Percentiles rank a stretch among this genome's conserved stretches.
Conservation (phyloP, 2,113 vertebrate species). For the Anguilla japonica region DNA sequence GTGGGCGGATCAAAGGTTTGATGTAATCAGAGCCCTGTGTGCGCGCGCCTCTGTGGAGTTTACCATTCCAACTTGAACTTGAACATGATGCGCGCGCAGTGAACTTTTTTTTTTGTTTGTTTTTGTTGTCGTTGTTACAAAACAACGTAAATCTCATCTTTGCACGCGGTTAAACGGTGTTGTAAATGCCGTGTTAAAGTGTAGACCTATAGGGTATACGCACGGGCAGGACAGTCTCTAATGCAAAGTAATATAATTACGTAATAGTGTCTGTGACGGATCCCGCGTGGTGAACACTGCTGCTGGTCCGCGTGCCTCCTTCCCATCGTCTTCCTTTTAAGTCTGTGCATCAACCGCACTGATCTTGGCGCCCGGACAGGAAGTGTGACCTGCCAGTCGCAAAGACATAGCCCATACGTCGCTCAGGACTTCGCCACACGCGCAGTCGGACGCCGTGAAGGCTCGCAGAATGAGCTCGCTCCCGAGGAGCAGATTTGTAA, state of each 20-base stretch:
- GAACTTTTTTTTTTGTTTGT: background rate
- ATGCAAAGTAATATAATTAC: too few species aligned
- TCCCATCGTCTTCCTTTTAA: background rate
- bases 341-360: too few species aligned
- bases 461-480: background rate
- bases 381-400: background rate
- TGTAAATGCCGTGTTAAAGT: too few species aligned
- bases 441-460: background rate
- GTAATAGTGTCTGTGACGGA: too few species aligned
- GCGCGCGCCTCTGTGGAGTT: slow-evolving; percentile 63
- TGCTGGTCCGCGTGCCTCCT: background rate
- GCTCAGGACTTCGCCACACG: background rate
- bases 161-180: too few species aligned
- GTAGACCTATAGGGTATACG: background rate
- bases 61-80: slow-evolving; percentile 73
- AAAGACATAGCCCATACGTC: background rate
- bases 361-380: background rate
- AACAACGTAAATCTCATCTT: too few species aligned
- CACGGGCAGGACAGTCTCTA: background rate
- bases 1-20: slow-evolving; percentile 48
- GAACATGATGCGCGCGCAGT: slow-evolving; percentile 68
- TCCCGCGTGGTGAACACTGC: too few species aligned
- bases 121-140: too few species aligned
- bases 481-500: background rate
- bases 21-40: slow-evolving; percentile 36